Evolutionary conservation across 1,140 invertebrate genomes (phyloP).

Genomic region (Piezodorus guildinii): DNA sequence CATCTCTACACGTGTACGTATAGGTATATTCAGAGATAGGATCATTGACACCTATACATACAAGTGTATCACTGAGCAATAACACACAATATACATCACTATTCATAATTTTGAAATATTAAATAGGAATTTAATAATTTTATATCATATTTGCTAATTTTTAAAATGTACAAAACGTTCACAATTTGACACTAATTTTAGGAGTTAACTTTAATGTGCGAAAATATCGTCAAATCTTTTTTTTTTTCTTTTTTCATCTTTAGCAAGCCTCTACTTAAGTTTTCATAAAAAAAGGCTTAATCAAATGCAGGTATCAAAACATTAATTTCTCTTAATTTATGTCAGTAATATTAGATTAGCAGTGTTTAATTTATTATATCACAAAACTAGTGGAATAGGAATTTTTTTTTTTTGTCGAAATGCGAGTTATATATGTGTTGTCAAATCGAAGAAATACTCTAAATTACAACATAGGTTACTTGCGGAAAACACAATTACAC

Average conservation of each 20-base stretch:
- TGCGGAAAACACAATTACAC: conserved; percentile 27
- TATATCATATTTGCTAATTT: conserved; percentile 27
- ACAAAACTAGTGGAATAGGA: conserved; percentile 30
- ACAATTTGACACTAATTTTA: conserved; percentile 29
- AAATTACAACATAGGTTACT: conserved; percentile 21
- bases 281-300: conserved; percentile 27
- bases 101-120: conserved; percentile 27
- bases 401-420: conserved; percentile 24
- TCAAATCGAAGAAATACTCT: conserved; percentile 21
- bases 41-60: not conserved
- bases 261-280: conserved; percentile 28
- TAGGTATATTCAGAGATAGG: not conserved
- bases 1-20: conserved; percentile 12
- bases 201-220: conserved; percentile 27
- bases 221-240: conserved; percentile 29
- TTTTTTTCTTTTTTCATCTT: conserved; percentile 28
- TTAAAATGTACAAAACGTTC: conserved; percentile 29
- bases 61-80: conserved; percentile 15
- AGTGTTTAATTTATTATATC: conserved; percentile 29
- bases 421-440: conserved; percentile 19
- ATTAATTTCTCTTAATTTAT: conserved; percentile 26
- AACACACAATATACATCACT: conserved; percentile 21
- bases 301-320: conserved; percentile 32
- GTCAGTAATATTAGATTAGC: conserved; percentile 28
- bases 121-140: conserved; percentile 28